These are phyloP conservation scores for Sphenodon punctatus DNA, from an alignment of 2,797 vertebrate species.

Conservation along the genomic window DNA sequence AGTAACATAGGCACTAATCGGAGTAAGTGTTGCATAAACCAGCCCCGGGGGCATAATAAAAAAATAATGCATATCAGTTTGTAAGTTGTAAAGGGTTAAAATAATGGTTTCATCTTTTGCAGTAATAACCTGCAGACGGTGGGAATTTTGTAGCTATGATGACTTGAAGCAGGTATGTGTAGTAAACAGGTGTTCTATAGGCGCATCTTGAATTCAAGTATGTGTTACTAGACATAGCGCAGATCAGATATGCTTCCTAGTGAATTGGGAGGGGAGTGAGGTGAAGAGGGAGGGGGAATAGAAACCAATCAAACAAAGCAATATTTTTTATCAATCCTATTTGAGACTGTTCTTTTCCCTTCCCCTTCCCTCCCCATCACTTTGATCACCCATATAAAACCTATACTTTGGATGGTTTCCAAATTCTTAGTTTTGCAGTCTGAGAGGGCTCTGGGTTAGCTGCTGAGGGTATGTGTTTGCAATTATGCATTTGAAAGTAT, in stretches of 20 bases:
- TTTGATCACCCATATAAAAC: constrained; percentile 75
- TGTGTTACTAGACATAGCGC: constrained; percentile 63
- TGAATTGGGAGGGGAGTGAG: constrained; percentile 57
- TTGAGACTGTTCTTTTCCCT: constrained; percentile 65
- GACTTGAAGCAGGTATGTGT: constrained; percentile 52
- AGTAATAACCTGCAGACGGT: constrained; percentile 5
- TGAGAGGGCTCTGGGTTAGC: constrained; percentile 66
- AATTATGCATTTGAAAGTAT: constrained; percentile 73
- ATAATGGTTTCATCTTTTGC: background rate
- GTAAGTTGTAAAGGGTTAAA: background rate
- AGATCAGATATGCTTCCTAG: constrained; percentile 60
- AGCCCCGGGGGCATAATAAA: fast-evolving
- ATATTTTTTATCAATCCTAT: constrained; percentile 75
- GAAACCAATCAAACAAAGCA: constrained; percentile 68
- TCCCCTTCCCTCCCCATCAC: constrained; percentile 28
- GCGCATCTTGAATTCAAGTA: constrained; percentile 57
- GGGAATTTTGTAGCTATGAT: background rate
- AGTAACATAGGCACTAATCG: background rate
- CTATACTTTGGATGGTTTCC: constrained; percentile 71
- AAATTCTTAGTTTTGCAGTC: constrained; percentile 55
- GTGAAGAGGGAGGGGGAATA: constrained; percentile 50
- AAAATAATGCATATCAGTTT: background rate
- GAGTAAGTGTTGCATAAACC: background rate
- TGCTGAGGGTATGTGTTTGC: constrained; percentile 72
- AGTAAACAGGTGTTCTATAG: constrained; percentile 65